A percentile compares a stretch with the other conserved stretches of the same genome.
These are phyloP conservation scores for Falco cherrug DNA, from an alignment of 2,797 vertebrate species.

Conservation along the genomic window DNA sequence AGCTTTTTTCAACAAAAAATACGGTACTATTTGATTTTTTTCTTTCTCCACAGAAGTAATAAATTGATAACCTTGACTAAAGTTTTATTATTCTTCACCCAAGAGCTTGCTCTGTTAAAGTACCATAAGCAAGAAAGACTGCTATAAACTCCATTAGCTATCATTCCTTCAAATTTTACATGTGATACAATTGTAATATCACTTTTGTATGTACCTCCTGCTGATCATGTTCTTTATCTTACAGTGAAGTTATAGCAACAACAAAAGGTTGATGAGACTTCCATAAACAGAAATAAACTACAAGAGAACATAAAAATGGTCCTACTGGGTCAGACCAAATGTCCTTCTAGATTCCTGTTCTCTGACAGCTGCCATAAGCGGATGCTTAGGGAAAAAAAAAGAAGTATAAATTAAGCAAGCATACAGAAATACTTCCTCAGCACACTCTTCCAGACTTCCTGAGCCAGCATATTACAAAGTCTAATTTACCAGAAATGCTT, in stretches of 20 bases:
- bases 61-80: neutral
- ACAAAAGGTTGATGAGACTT: neutral
- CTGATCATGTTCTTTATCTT: neutral
- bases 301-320: neutral
- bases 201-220: neutral
- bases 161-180: slow-evolving; percentile 6
- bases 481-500: neutral
- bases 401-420: neutral
- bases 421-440: neutral
- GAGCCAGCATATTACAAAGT: neutral
- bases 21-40: neutral
- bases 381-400: neutral
- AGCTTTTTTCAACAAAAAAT: neutral
- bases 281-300: neutral
- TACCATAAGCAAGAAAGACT: neutral
- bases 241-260: neutral
- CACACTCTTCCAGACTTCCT: neutral
- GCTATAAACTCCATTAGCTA: neutral
- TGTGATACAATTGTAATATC: neutral
- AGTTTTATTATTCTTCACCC: neutral
- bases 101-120: neutral
- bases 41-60: neutral
- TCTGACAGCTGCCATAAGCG: neutral
- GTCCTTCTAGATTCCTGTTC: neutral
- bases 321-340: neutral